Percentiles rank a stretch among this genome's conserved stretches.
Evolutionary conservation across 2,888 invertebrate species (phyloP).

Genomic region (Ochropacha duplaris): DNA sequence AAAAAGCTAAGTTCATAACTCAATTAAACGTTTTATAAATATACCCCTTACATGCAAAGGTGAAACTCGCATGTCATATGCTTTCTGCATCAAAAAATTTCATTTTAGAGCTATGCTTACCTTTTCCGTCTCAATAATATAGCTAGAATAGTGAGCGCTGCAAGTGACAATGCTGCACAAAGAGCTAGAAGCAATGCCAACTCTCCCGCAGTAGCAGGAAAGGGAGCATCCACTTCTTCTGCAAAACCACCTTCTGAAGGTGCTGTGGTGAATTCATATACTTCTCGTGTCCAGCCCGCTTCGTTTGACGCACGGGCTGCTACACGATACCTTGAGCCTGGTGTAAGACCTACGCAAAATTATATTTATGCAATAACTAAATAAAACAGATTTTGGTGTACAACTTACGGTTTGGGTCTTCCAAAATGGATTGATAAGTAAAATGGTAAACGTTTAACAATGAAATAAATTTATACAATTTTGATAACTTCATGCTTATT

Average conservation of each 20-base stretch:
- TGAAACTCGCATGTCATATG: too few relatives aligned
- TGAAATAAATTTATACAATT: background rate
- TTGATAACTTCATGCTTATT: background rate
- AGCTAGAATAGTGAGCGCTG: constrained; percentile 82
- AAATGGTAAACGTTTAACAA: too few relatives aligned
- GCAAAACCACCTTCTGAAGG: constrained; percentile 80
- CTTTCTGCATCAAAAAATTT: too few relatives aligned
- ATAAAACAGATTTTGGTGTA: too few relatives aligned
- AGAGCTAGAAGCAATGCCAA: constrained; percentile 75
- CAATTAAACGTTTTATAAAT: too few relatives aligned
- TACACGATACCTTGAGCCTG: constrained; percentile 84
- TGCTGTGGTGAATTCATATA: constrained; percentile 83
- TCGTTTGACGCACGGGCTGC: constrained; percentile 84
- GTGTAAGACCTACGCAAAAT: constrained; percentile 62
- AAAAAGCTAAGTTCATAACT: too few relatives aligned
- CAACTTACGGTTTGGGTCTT: too few relatives aligned
- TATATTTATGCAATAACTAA: background rate
- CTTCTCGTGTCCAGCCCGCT: constrained; percentile 84
- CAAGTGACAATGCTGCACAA: constrained; percentile 81
- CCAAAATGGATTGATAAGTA: too few relatives aligned
- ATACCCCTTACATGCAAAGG: too few relatives aligned
- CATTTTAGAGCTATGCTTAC: constrained; percentile 35
- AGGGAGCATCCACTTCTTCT: constrained; percentile 73
- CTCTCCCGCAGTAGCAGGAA: constrained; percentile 75
- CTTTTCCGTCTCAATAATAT: constrained; percentile 81